These are phyloP conservation scores for Aporophyla lueneburgensis DNA, from an alignment of 2,888 invertebrate species.

Conservation along the genomic window DNA sequence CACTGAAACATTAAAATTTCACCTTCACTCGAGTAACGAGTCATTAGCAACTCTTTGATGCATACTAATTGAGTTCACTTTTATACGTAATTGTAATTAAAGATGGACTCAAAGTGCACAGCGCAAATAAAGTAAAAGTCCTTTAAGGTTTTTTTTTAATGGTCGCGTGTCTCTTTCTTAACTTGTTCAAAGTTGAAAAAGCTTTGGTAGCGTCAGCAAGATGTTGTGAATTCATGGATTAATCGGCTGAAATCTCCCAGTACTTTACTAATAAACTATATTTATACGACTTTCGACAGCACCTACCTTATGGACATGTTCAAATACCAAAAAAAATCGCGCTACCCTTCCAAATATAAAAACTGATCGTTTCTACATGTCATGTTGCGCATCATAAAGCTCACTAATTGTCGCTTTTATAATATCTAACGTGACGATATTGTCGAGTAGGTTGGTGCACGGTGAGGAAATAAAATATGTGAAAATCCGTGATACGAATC, in stretches of 20 bases:
- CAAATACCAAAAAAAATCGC: background rate
- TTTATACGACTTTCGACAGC: background rate
- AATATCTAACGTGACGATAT: too few species aligned
- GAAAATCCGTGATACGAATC: too few species aligned
- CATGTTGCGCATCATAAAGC: too few species aligned
- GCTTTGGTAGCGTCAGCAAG: background rate
- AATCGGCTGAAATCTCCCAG: too few species aligned
- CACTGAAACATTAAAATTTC: slow-evolving; percentile 85
- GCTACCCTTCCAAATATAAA: background rate
- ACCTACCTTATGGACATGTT: background rate
- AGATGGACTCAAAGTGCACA: slow-evolving; percentile 53
- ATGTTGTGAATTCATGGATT: background rate
- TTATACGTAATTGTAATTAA: slow-evolving; percentile 73
- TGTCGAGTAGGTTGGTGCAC: too few species aligned
- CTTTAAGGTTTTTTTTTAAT: background rate
- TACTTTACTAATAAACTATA: background rate
- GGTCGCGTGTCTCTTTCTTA: background rate
- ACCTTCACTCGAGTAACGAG: slow-evolving; percentile 77
- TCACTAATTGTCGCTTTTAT: background rate
- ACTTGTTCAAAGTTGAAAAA: background rate
- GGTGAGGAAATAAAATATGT: too few species aligned
- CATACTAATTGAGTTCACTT: slow-evolving; percentile 80
- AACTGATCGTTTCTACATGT: background rate
- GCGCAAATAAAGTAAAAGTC: slow-evolving; percentile 30
- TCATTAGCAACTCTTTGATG: slow-evolving; percentile 84